Base-by-base conservation (phyloP, 2,113 vertebrate genomes). In the Sturnus vulgaris region DNA sequence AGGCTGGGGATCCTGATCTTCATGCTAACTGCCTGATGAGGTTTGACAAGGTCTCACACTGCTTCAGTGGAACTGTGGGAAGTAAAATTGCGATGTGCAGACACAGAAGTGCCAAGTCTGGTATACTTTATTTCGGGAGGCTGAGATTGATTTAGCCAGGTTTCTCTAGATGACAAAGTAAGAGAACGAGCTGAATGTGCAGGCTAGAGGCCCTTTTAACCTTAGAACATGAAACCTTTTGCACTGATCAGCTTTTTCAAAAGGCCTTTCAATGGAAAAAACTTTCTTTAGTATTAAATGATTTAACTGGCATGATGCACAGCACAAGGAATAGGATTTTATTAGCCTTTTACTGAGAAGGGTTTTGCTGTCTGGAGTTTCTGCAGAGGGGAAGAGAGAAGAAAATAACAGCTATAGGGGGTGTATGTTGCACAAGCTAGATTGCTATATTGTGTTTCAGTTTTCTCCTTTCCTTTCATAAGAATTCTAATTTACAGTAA, bases 391-490 rank as follows among this genome's bases (percentile, higher is more conserved):
- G n/a, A 90, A 78, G 64, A n/a, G 33, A 86, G 16, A 64, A 64
- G 49, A 88, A 83, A 85, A 86, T 78, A 87, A 88, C 0, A 2
- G 12, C 81, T 86, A 23, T 50, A 86, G 37, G 47, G 94, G 46
- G 49, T 49, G 20, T 18, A 49, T 92, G 33, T 68, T 94, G 82
- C 82, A 81, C 39, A 90, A 86, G 81, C 37, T 56, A 91, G 93
- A 95, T 64, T 91, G 30, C 30, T 87, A 57, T 47, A 49, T 44
- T 83, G 76, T 75, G 65, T 81, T 94, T 94, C 81, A 91, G 47
- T 88, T 82, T 94, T 65, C 31, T 88, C 19, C 70, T 89, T 96
- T 88, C 19, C 68, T 89, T 96, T 80, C 77, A 80, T 89, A 31
- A 77, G 57, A 30, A 20, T 73, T 77, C 79, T 88, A 70, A 40